Conservation (phyloP, 1,140 invertebrate genomes). For the Camponotus vicinus region DNA sequence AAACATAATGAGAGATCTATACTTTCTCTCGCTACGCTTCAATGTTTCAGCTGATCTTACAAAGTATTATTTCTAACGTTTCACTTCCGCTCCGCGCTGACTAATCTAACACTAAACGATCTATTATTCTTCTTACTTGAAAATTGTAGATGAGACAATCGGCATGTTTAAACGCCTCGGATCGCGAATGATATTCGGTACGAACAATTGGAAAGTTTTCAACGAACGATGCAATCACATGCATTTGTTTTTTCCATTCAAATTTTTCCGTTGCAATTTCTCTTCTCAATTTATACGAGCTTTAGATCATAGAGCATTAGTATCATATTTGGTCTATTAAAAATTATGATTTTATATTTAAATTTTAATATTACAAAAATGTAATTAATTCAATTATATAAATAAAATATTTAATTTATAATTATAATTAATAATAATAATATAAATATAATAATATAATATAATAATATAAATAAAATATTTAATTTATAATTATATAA, state of each 20-base stretch:
- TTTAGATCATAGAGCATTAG: too few species aligned
- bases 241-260: slow-evolving; percentile 36
- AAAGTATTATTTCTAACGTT: slow-evolving; percentile 35
- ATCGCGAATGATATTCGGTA: slow-evolving; percentile 32
- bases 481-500: background rate
- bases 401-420: too few species aligned
- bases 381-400: background rate
- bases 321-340: background rate
- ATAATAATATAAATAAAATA: too few species aligned
- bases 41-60: slow-evolving; percentile 15
- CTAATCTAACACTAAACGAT: background rate
- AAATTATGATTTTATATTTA: background rate
- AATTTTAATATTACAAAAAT: background rate
- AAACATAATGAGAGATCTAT: slow-evolving; percentile 15
- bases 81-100: slow-evolving; percentile 27
- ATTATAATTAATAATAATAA: too few species aligned
- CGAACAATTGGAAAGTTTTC: slow-evolving; percentile 54
- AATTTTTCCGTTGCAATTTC: background rate
- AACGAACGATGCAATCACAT: slow-evolving; percentile 32
- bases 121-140: slow-evolving; percentile 35
- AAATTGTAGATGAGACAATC: slow-evolving; percentile 21
- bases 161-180: background rate
- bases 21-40: slow-evolving; percentile 43
- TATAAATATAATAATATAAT: too few species aligned
- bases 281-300: background rate